Evolutionary conservation across 1,140 invertebrate species (phyloP).

Genomic region (Eumaeus atala): DNA sequence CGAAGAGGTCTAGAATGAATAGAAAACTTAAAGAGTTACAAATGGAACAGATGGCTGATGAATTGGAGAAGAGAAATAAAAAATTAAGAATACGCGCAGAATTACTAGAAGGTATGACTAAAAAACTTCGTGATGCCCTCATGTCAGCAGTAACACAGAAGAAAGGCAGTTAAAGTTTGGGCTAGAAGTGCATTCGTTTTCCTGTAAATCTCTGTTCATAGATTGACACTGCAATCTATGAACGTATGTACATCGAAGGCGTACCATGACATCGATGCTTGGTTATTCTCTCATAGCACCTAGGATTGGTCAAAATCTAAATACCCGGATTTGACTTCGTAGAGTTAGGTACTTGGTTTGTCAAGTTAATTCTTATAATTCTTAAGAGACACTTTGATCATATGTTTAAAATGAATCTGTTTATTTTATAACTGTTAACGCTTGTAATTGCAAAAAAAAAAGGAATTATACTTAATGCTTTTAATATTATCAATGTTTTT

Average conservation of each 20-base stretch:
- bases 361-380: conserved; percentile 19
- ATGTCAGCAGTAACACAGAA: conserved; percentile 59
- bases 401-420: conserved; percentile 29
- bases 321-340: conserved; percentile 21
- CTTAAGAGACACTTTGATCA: conserved; percentile 28
- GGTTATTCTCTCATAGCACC: conserved; percentile 9
- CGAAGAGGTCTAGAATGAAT: conserved; percentile 81
- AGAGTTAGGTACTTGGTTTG: conserved; percentile 27
- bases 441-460: conserved; percentile 5
- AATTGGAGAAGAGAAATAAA: conserved; percentile 64
- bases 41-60: conserved; percentile 54
- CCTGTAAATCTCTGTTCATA: conserved; percentile 35
- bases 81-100: conserved; percentile 54
- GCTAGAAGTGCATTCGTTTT: conserved; percentile 16
- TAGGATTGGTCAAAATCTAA: conserved; percentile 9
- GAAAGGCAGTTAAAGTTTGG: conserved; percentile 29
- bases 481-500: conserved; percentile 15
- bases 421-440: conserved; percentile 4
- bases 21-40: conserved; percentile 80
- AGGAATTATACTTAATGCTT: conserved; percentile 9
- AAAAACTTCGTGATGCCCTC: conserved; percentile 56
- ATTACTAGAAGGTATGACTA: conserved; percentile 58
- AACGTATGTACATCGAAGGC: conserved; percentile 13
- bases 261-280: conserved; percentile 21
- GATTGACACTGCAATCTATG: conserved; percentile 22